These are phyloP conservation scores for Alectura lathami DNA, from an alignment of 2,113 vertebrate genomes.

Conservation along the genomic window DNA sequence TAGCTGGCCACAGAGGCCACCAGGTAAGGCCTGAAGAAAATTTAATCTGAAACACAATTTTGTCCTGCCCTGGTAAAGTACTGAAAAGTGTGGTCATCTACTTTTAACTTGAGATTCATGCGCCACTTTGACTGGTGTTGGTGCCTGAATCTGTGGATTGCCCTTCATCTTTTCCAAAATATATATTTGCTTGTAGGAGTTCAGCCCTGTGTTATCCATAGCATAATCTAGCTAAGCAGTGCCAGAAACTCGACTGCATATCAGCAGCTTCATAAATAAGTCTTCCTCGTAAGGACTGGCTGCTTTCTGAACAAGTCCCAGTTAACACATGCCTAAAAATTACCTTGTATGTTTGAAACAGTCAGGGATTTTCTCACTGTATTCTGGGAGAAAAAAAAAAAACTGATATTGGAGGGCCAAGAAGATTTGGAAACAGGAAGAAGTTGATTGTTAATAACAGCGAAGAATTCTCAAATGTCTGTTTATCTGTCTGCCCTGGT, in stretches of 20 bases:
- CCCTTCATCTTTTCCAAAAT: neutral
- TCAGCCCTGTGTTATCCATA: neutral
- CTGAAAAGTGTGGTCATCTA: neutral
- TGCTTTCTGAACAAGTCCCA: neutral
- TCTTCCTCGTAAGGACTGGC: neutral
- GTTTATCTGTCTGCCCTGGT: neutral
- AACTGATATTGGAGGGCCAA: neutral
- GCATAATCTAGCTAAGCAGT: neutral
- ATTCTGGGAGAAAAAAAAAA: neutral
- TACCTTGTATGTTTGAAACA: neutral
- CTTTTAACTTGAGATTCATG: neutral
- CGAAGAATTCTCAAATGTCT: neutral
- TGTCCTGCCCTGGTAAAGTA: neutral
- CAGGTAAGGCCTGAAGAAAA: neutral
- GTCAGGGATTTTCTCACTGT: neutral
- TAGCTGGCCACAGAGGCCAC: neutral
- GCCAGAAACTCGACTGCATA: neutral
- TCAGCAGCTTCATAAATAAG: neutral
- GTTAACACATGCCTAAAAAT: neutral
- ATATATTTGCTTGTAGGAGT: neutral
- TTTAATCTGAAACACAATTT: neutral
- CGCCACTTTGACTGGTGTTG: neutral
- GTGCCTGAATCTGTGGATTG: neutral
- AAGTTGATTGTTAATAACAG: neutral
- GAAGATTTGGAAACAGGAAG: neutral